Evolutionary conservation across 2,113 vertebrate species (phyloP).

Genomic region (Phyllopteryx taeniolatus): DNA sequence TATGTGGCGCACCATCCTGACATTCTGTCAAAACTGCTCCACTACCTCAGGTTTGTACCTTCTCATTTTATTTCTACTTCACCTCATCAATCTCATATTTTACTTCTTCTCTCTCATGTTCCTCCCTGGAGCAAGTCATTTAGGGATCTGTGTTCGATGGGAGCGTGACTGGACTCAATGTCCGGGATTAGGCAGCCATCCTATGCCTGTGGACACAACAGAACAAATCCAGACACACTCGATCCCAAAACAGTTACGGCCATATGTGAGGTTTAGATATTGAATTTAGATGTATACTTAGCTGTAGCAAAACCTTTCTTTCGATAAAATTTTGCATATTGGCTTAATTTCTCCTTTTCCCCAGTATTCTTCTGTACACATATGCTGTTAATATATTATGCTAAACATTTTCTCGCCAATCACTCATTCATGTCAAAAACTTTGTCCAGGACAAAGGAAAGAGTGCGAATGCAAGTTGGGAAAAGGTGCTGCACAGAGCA

Average conservation of each 20-base stretch:
- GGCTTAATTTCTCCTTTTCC: conserved; percentile 7
- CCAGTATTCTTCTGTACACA: conserved; percentile 10
- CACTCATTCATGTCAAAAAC: conserved; percentile 18
- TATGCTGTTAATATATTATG: conserved; percentile 18
- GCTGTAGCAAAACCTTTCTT: background rate
- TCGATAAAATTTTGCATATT: conserved; percentile 10
- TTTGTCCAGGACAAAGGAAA: conserved; percentile 17
- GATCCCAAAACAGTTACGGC: conserved; percentile 18
- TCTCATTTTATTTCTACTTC: conserved; percentile 28
- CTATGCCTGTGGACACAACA: conserved; percentile 39
- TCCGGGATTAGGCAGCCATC: conserved; percentile 47
- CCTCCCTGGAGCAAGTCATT: conserved; percentile 42
- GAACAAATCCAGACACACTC: conserved; percentile 35
- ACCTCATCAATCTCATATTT: conserved; percentile 35
- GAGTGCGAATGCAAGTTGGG: background rate
- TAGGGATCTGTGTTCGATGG: conserved; percentile 45
- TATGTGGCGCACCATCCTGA: background rate
- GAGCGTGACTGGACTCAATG: conserved; percentile 40
- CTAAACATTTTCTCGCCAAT: conserved; percentile 16
- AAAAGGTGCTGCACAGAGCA: conserved; percentile 13
- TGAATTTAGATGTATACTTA: background rate
- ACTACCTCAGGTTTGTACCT: conserved; percentile 11
- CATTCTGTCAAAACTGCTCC: conserved; percentile 22
- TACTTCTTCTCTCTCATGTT: conserved; percentile 24
- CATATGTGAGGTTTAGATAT: conserved; percentile 22